Conservation (phyloP, 2,888 invertebrate genomes). For the Caenorhabditis sp. region DNA sequence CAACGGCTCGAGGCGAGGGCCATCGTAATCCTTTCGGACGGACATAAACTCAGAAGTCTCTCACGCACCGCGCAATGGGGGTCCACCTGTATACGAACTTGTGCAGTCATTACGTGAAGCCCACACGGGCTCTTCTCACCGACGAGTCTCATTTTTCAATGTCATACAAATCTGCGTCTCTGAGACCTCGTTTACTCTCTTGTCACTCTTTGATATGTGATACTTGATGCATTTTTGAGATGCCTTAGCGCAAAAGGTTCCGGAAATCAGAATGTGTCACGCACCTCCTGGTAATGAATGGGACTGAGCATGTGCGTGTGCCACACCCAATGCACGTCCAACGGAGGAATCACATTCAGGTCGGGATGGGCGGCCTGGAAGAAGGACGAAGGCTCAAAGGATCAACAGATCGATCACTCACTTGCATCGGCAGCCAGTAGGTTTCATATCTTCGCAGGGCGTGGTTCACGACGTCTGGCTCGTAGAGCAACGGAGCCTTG, state of each 20-base stretch:
- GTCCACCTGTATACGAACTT: background rate
- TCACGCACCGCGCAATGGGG: background rate
- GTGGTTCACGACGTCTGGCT: constrained; percentile 79
- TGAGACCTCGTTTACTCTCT: constrained; percentile 7
- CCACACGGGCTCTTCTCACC: constrained; percentile 18
- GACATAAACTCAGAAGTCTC: constrained; percentile 19
- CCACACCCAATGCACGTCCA: constrained; percentile 82
- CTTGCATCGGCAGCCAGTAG: constrained; percentile 81
- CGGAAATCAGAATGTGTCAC: constrained; percentile 10
- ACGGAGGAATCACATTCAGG: constrained; percentile 80
- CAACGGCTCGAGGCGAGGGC: constrained; percentile 35
- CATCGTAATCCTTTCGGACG: constrained; percentile 42
- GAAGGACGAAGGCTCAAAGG: background rate
- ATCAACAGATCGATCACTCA: constrained; percentile 25
- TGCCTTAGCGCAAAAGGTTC: constrained; percentile 20
- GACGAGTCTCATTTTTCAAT: constrained; percentile 47
- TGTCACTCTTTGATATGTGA: constrained; percentile 41
- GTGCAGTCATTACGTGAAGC: background rate
- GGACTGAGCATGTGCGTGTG: constrained; percentile 79
- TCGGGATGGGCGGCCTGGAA: constrained; percentile 70
- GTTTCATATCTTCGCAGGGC: constrained; percentile 81
- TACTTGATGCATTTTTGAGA: constrained; percentile 48
- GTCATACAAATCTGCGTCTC: constrained; percentile 53
- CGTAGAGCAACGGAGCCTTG: constrained; percentile 78
- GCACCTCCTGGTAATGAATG: constrained; percentile 70